Base-by-base conservation (phyloP, 2,797 vertebrate genomes). In the Gallinago stenura region DNA sequence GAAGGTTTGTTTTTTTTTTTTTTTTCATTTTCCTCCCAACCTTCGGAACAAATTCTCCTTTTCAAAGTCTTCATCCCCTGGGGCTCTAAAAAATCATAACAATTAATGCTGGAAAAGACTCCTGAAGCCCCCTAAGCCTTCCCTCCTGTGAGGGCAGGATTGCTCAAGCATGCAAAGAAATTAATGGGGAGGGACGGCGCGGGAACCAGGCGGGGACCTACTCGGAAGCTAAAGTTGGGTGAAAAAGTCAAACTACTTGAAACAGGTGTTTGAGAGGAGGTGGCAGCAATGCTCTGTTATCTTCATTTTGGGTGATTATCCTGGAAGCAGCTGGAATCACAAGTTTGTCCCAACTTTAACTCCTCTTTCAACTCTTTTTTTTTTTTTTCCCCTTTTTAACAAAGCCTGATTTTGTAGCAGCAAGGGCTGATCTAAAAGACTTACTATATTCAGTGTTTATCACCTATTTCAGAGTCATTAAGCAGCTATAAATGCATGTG, bases 71-170 rank as follows among this genome's bases (percentile, higher is more conserved):
- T 46, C 24, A 9, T 51, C 73, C 73, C 0, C 0, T 7, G 58
- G 73, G 86, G 86, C 87, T 89, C 57, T 43, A 19, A 89, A 19
- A 89, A 93, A 90, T 92, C 70, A 69, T 86, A 90, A 94, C 66
- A 89, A 62, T 95, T 91, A 94, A 95, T 87, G 73, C 87, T 79
- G 83, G 88, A 57, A 92, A 84, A 95, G 92, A 13, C 83, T 94
- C 86, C 62, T 51, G 94, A 37, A 95, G 87, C 83, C 75, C 65
- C 81, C 84, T 51, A 79, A 93, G 83, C 91, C 62, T 1, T 77
- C 78, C 78, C 75, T 94, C 13, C 87, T 37, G 48, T 60, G 3
- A 56, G 73, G 90, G 69, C 28, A 33, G 93, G 85, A 71, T 68
- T 90, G 82, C 69, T 83, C 37, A 7, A 79, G 69, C 66, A n/a